Evolutionary conservation across 1,140 invertebrate genomes (phyloP).

Genomic region (Ganaspis sp.): DNA sequence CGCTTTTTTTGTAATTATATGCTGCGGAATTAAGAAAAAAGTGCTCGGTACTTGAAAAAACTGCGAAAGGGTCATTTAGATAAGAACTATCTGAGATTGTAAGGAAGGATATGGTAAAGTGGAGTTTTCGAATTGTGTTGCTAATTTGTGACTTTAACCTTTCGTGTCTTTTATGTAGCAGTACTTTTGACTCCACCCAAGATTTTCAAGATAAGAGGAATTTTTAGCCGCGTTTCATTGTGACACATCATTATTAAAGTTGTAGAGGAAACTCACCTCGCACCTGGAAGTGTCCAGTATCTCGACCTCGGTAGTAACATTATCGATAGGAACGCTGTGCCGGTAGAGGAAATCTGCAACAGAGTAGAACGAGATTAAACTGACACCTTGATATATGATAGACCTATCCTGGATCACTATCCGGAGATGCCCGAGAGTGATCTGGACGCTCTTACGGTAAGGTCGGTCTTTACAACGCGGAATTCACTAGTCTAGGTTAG

Average conservation of each 20-base stretch:
- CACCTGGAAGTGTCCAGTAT: conserved; percentile 89
- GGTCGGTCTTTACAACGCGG: background rate
- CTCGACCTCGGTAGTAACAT: conserved; percentile 86
- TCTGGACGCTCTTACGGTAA: conserved; percentile 10
- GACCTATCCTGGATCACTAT: conserved; percentile 40
- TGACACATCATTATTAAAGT: conserved; percentile 32
- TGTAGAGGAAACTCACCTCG: conserved; percentile 79
- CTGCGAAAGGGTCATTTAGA: background rate
- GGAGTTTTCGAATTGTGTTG: background rate
- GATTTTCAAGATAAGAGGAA: background rate
- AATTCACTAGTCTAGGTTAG: conserved; percentile 21
- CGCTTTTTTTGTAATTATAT: too few relatives aligned
- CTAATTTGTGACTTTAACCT: background rate
- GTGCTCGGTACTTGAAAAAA: background rate
- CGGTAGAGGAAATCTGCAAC: conserved; percentile 88
- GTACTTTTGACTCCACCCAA: conserved; percentile 10
- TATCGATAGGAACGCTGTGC: conserved; percentile 87
- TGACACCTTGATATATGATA: conserved; percentile 46
- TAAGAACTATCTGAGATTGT: background rate
- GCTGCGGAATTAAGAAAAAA: too few relatives aligned
- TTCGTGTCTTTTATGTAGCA: background rate
- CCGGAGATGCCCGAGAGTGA: conserved; percentile 19
- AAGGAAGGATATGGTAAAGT: background rate
- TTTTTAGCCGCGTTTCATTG: background rate
- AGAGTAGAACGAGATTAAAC: conserved; percentile 61